Percentiles rank a stretch among this genome's conserved stretches.
phyloP scores from a whole-genome alignment of 2,113 vertebrate species.

The Nesoenas mayeri region DNA sequence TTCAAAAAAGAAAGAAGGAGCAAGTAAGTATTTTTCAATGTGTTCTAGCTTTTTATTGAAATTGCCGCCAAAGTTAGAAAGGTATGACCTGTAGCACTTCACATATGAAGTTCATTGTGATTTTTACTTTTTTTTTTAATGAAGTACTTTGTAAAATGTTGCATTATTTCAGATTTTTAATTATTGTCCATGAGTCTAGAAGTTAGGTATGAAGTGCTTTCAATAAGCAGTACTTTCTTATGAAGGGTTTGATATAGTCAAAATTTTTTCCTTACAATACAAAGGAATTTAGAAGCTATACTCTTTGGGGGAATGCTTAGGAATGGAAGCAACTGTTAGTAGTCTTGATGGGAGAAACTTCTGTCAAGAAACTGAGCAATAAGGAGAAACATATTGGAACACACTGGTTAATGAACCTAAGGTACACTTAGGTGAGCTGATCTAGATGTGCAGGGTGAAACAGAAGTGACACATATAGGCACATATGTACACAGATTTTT shows the following conservation, averaged over 20 bases:
- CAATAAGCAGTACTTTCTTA: fast-evolving
- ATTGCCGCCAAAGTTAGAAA: neutral
- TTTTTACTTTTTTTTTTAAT: neutral
- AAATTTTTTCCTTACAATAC: neutral
- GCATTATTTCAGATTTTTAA: neutral
- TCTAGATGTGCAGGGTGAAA: neutral
- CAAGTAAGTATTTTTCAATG: slow-evolving; percentile 39
- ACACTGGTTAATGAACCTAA: neutral
- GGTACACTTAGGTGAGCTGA: fast-evolving
- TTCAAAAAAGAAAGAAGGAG: slow-evolving; percentile 48
- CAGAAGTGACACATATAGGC: neutral
- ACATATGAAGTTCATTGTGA: neutral
- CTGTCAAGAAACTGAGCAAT: neutral
- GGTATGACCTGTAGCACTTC: neutral
- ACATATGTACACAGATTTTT: neutral
- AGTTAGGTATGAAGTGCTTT: neutral
- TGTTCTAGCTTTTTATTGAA: neutral
- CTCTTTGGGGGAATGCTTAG: neutral
- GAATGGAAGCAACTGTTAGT: neutral
- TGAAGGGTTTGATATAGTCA: neutral
- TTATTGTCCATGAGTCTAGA: neutral
- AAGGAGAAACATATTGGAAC: neutral
- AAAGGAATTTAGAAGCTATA: neutral
- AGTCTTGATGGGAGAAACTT: neutral
- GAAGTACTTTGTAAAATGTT: neutral